These are phyloP conservation scores for Podarcis siculus DNA, from an alignment of 2,797 vertebrate genomes.

Conservation along the genomic window DNA sequence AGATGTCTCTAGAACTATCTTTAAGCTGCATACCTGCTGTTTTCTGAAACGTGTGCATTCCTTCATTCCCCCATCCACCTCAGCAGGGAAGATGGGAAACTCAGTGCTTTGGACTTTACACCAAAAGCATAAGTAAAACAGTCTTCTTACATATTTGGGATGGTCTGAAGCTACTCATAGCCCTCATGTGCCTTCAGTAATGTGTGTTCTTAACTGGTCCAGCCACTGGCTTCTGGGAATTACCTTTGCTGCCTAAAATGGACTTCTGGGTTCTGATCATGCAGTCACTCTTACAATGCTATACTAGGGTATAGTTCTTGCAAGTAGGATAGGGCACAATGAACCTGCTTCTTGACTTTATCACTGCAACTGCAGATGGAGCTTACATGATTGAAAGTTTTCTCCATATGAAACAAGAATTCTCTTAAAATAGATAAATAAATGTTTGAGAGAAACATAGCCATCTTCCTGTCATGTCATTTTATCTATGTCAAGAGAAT, in stretches of 20 bases:
- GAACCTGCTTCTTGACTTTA: too few relatives aligned
- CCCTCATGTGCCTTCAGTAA: background rate
- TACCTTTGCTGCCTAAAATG: background rate
- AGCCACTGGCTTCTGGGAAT: background rate
- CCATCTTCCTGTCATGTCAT: background rate
- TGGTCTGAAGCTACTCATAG: background rate
- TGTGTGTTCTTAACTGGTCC: background rate
- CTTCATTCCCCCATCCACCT: background rate
- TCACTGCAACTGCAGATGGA: background rate
- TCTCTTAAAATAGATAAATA: background rate
- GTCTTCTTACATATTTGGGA: background rate
- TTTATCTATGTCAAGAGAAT: background rate
- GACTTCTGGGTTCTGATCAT: background rate
- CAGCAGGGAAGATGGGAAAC: background rate
- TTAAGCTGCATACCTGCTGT: too few relatives aligned
- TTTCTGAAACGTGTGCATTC: background rate
- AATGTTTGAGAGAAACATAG: background rate
- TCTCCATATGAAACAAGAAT: background rate
- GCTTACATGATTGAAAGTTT: background rate
- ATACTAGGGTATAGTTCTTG: background rate
- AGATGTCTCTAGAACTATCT: too few relatives aligned
- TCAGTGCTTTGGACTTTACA: background rate
- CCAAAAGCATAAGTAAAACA: background rate
- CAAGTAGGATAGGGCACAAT: too few relatives aligned
- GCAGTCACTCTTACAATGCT: background rate